Evolutionary conservation across 2,113 vertebrate species (phyloP), one percentile per base, ranked within the genome.

Genomic region (Chionodraco myersi): DNA sequence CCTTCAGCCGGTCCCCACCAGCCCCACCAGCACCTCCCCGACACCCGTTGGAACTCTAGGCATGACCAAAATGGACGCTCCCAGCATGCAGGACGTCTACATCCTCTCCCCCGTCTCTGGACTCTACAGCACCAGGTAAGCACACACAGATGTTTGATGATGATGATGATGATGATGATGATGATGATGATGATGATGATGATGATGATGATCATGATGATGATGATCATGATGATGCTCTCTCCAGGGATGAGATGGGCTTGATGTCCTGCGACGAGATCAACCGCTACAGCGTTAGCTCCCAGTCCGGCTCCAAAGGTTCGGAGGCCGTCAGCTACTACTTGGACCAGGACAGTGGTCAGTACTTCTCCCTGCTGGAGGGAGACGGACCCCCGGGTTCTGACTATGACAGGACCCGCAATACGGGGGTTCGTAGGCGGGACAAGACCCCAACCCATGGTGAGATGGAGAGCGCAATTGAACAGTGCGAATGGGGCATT

Each of bases 391-490:
- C 90, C 0, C 83, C 89, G 6, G 93, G 95, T 21, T 90, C 95
- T 0, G 95, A 97, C 58, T 96, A 95, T 0, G 97, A 98, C 79
- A 90, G 95, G 77, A 88, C 95, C 51, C 92, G 95, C 79, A 95
- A 96, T 47, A 82, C 95, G 0, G 96, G 97, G 18, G 95, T 97
- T 73, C 95, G 96, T 49, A 95, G 95, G 79, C 94, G 97, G 88
- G 96, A 96, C 36, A 98, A 97, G 92, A 97, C 95, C 48, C 96
- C 96, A 30, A 97, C 96, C 2, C 96, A 96, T 0, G 97, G 97
- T 99, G 75, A 92, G 91, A 67, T 1, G 3, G 16, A 12, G 0
- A 48, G 21, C 0, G 4, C 41, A 4, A 11, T 21, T n/a, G 5
- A 1, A 58, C 3, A 0, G 72, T 69, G 49, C 61, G 70, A 62